A percentile compares a stretch with the other conserved stretches of the same genome.
Evolutionary conservation across 2,113 vertebrate genomes (phyloP).

Genomic region (Peucedramus taeniatus): DNA sequence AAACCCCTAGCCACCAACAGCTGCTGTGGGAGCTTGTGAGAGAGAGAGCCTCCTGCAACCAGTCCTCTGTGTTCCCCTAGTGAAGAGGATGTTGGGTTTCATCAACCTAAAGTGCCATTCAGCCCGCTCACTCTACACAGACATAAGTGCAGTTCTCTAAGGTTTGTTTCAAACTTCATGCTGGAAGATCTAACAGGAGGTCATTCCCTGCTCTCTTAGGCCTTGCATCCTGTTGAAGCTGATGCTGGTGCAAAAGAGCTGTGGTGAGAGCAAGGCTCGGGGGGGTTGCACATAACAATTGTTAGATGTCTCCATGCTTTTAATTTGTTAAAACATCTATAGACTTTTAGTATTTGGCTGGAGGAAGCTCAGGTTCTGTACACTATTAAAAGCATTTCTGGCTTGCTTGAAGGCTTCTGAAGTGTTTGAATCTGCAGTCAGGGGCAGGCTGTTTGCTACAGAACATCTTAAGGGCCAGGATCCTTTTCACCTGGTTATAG

Average conservation of each 20-base stretch:
- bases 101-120: not conserved
- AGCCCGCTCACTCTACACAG: not conserved
- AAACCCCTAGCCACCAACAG: not conserved
- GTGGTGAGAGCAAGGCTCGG: not conserved
- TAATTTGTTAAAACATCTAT: not conserved
- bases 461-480: not conserved
- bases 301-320: not conserved
- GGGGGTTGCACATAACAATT: rapidly evolving
- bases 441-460: not conserved
- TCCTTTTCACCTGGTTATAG: not conserved
- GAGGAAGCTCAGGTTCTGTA: not conserved
- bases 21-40: not conserved
- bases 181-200: not conserved
- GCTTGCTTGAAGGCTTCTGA: not conserved
- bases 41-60: not conserved
- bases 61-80: not conserved
- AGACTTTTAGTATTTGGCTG: not conserved
- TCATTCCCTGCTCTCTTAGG: not conserved
- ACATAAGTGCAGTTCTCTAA: not conserved
- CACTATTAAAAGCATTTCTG: not conserved
- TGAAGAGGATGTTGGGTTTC: not conserved
- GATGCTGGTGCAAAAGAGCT: not conserved
- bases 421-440: not conserved
- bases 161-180: not conserved
- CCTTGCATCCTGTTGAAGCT: not conserved